Evolutionary conservation across 2,113 vertebrate species (phyloP), one percentile per base, ranked within the genome.

Genomic region (Sapayoa aenigma): DNA sequence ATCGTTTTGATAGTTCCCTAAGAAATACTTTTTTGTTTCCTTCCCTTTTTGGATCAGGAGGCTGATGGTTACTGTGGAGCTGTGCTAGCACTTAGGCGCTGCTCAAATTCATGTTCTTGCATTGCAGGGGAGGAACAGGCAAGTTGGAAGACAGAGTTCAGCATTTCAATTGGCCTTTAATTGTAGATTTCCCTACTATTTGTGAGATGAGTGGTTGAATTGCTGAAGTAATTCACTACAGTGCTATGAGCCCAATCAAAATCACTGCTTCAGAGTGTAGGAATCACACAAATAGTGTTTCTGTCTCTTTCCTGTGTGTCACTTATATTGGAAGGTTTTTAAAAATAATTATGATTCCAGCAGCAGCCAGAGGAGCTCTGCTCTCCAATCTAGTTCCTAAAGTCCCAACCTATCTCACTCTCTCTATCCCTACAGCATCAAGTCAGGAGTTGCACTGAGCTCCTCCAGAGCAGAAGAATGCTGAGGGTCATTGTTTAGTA

Each of bases 71-170:
- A 6, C 31, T 80, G 31, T 21, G 12, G 74, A 80, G 77, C 91
- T 84, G 55, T 72, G 9, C 67, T 59, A 33, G 65, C 47, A 33
- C 39, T 14, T 11, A 7, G n/a, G 37, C 53, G 74, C 60, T 87
- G 59, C 65, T 65, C 53, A 33, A 4, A n/a, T 66, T 47, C 17
- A 0, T 12, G 2, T 80, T 63, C 1, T 0, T 53, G 12, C 27
- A 13, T 21, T 4, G 5, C 49, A 58, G 53, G 24, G 68, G 46
- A 78, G 69, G 50, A 82, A 19, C 44, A 22, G 63, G 20, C 7
- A 11, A 49, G 78, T 42, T 28, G 19, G 50, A 69, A 66, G 25
- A 23, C 30, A 10, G 42, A 90, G 35, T 67, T 85, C 67, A 80
- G 63, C 66, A 37, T 81, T 89, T 84, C 53, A 89, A 15, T 71